These are phyloP conservation scores for Athrips mouffetella DNA, from an alignment of 2,888 invertebrate species.

Conservation along the genomic window DNA sequence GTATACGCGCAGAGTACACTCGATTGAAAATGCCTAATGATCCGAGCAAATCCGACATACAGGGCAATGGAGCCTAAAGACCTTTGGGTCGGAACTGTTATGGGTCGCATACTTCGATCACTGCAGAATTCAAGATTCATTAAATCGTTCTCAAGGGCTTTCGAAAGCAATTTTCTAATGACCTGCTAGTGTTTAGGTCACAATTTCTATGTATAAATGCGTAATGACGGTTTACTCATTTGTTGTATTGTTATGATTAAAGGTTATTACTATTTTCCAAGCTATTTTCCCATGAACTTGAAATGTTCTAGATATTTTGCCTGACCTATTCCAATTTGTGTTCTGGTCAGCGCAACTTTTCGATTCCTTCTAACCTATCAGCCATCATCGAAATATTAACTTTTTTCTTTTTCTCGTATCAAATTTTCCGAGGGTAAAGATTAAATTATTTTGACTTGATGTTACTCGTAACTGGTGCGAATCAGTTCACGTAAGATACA, in stretches of 20 bases:
- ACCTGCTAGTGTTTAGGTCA: neutral
- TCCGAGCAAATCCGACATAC: constrained; percentile 41
- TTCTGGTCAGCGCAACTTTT: no score
- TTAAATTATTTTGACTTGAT: neutral
- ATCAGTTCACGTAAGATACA: neutral
- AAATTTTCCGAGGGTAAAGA: no score
- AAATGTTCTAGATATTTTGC: no score
- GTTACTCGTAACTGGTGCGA: constrained; percentile 1
- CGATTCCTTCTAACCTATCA: no score
- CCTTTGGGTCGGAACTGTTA: constrained; percentile 5
- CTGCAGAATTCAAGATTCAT: neutral
- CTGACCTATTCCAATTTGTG: no score
- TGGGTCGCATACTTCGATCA: constrained; percentile 4
- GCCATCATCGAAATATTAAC: no score
- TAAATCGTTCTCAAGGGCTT: neutral
- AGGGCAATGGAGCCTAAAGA: constrained; percentile 23
- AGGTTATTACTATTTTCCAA: no score
- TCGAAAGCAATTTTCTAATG: neutral
- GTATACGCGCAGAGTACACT: constrained; percentile 21
- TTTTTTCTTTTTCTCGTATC: no score
- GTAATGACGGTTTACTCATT: no score
- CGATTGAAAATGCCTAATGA: constrained; percentile 48
- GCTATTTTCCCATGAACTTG: no score
- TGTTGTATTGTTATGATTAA: no score
- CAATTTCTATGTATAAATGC: no score